Evolutionary conservation across 2,113 vertebrate species (phyloP), one percentile per base, ranked within the genome.

Genomic region (Leucopsar rothschildi): DNA sequence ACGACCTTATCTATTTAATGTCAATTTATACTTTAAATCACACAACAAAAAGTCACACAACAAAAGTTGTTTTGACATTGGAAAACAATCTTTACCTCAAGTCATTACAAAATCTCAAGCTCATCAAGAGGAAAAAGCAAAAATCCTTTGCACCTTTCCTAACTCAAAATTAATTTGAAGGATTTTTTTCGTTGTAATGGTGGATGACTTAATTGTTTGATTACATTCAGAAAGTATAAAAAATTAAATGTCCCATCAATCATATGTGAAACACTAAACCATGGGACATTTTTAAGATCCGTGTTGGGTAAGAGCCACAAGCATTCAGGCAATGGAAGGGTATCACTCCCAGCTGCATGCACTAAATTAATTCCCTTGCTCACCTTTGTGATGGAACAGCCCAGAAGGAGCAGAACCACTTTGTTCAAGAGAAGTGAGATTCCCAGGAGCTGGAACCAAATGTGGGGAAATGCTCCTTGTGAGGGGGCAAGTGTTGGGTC

Each of bases 251-350:
- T 42, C 25, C 8, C 4, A 15, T 49, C 60, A 55, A 53, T 33
- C 4, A 15, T 23, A 39, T 35, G 12, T 39, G 5, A 66, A 39
- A 35, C 35, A 23, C 12, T 56, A 63, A 90, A 59, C 6, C 24
- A 4, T 4, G 4, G 0, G 12, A 1, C 10, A 39, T 6, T 24
- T 24, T 49, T 27, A 15, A 15, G 14, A 50, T 50, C 25, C 13
- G 3, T 17, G 3, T n/a, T 10, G 27, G 45, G 17, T 10, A 66
- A 66, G 47, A 50, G 5, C 1, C 4, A 2, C 25, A 44, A 37
- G 5, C 0, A 0, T 49, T 21, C 17, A 35, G 22, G 5, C 19
- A 42, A 7, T n/a, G 19, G 15, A 24, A 44, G 55, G 2, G 1
- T 23, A 14, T 5, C 2, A 42, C 47, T 79, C 71, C 39, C n/a